Evolutionary conservation across 1,140 invertebrate genomes (phyloP), one percentile per base, ranked within the genome.

Genomic region (Papilio machaon): DNA sequence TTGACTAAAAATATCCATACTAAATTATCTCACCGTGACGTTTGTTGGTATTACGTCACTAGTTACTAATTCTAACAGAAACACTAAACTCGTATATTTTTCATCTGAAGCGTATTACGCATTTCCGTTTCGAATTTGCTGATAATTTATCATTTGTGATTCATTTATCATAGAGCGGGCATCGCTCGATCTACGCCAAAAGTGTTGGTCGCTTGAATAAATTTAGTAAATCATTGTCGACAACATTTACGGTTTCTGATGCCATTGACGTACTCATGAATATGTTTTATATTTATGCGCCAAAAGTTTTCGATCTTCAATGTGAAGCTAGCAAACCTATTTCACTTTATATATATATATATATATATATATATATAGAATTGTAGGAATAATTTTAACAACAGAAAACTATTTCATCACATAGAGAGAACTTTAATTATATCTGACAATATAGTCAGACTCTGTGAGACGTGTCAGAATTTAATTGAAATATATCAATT

Each of bases 101-200:
- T 35, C 23, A 70, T 70, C 30, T 35, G 64, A 70, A 70, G 30
- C 64, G 64, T 70, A 35, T 38, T 70, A 70, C 64, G 64, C 64
- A 70, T 70, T 70, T 70, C 64, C 64, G 64, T 38, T 70, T 70
- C 64, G 64, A 70, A 35, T 70, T 64, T 70, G 64, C 23, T 70
- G 64, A 70, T 70, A 35, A 70, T 70, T 70, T 70, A 70, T 70
- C 64, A 70, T 70, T 70, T 35, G 23, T 70, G 64, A 35, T 35
- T 70, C 30, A 70, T 70, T 70, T 35, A 38, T 17, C 64, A 11
- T 70, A 35, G 64, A 35, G 11, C 64, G 30, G 30, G 64, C 64
- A 35, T 38, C 23, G 64, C 64, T 70, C 23, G 64, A 67, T 67
- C 64, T 70, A 35, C 64, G 64, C 64, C 64, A 70, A 70, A 38